Evolutionary conservation across 64 coral and sea anemone species (phyloP).

Genomic region (Pachyseris speciosa): DNA sequence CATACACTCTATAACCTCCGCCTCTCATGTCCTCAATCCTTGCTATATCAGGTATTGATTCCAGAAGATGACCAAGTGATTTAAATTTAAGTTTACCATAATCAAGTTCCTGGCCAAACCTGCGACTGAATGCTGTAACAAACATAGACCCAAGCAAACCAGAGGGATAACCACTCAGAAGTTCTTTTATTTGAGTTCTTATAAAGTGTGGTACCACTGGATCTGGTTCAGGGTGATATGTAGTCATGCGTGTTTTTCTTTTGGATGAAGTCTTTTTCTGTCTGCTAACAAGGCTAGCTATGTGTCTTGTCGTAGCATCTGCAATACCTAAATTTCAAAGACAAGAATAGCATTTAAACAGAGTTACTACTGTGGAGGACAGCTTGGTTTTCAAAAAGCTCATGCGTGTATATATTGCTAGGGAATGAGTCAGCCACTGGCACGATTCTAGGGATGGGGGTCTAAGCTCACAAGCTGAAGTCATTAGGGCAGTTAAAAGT

Average conservation of each 20-base stretch:
- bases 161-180: constrained; percentile 72
- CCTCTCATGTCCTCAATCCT: constrained; percentile 75
- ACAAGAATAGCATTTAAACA: no score
- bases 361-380: no score
- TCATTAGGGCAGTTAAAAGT: no score
- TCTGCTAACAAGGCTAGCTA: constrained; percentile 88
- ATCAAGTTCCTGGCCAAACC: constrained; percentile 74
- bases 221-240: constrained; percentile 45
- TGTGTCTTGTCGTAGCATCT: constrained; percentile 88
- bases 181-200: constrained; percentile 81
- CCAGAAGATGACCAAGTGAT: constrained; percentile 76
- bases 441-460: no score
- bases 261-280: constrained; percentile 77
- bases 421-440: no score
- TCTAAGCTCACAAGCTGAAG: no score
- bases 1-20: constrained; percentile 79
- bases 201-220: constrained; percentile 77
- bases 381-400: no score
- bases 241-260: constrained; percentile 68
- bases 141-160: constrained; percentile 84
- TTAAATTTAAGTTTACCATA: constrained; percentile 77
- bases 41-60: constrained; percentile 81
- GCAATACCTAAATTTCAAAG: constrained; percentile 67
- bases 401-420: no score
- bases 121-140: constrained; percentile 53